phyloP scores from a whole-genome alignment of 2,888 invertebrate genomes.

The Odontocolon sp. region DNA sequence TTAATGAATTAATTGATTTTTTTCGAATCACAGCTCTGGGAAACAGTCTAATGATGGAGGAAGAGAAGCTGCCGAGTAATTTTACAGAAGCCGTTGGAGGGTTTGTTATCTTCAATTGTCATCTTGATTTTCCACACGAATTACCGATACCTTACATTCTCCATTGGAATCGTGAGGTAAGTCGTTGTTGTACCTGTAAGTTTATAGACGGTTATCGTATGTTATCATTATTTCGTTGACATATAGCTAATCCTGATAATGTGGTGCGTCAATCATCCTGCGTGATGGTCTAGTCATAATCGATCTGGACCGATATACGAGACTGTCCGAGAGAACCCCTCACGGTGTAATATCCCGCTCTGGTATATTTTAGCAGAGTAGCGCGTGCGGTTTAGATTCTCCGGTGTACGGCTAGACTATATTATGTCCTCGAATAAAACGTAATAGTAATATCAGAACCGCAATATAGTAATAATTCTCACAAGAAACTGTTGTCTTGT shows the following conservation, averaged over 20 bases:
- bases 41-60: constrained; percentile 75
- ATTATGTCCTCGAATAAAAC: not conserved
- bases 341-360: constrained; percentile 9
- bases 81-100: constrained; percentile 89
- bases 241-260: constrained; percentile 5
- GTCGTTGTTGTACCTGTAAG: constrained; percentile 70
- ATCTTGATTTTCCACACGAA: constrained; percentile 93
- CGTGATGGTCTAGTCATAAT: constrained; percentile 28
- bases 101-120: constrained; percentile 90
- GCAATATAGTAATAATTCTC: too few species aligned
- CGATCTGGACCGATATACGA: constrained; percentile 25
- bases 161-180: constrained; percentile 95
- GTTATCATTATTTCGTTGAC: constrained; percentile 26
- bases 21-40: too few species aligned
- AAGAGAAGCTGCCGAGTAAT: constrained; percentile 76
- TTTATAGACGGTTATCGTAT: constrained; percentile 13
- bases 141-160: constrained; percentile 92
- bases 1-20: too few species aligned
- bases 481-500: too few species aligned
- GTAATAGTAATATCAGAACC: not conserved
- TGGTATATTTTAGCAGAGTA: constrained; percentile 3
- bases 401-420: not conserved
- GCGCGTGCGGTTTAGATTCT: constrained; percentile 23
- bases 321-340: constrained; percentile 12
- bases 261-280: constrained; percentile 46